Percentiles rank a stretch among this genome's conserved stretches.
phyloP scores from a whole-genome alignment of 2,797 vertebrate species.

The Spondyliosoma cantharus region DNA sequence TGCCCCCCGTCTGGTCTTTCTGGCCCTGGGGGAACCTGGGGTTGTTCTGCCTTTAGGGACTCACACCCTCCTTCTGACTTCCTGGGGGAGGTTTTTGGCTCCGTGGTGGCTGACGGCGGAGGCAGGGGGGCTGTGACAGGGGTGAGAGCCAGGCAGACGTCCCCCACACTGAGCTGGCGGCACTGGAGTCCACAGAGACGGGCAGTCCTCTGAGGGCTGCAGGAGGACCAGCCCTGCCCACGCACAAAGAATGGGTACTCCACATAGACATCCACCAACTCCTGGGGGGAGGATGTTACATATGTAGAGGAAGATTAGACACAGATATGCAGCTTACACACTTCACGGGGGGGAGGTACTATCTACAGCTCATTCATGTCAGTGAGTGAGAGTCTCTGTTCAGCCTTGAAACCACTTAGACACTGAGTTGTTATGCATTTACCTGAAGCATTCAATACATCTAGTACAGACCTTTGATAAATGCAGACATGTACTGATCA shows the following conservation, averaged over 20 bases:
- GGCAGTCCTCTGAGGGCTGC: slow-evolving; percentile 80
- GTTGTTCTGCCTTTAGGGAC: slow-evolving; percentile 9
- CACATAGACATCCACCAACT: slow-evolving; percentile 83
- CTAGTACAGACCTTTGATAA: not conserved
- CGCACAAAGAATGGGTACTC: slow-evolving; percentile 85
- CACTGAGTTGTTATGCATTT: not conserved
- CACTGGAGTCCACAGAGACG: slow-evolving; percentile 82
- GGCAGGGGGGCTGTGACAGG: slow-evolving; percentile 59
- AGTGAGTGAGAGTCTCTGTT: not conserved
- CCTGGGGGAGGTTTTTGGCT: slow-evolving; percentile 21
- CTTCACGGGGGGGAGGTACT: slow-evolving; percentile 38
- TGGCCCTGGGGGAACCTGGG: slow-evolving; percentile 1
- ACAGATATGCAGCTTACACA: not conserved
- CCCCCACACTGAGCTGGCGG: slow-evolving; percentile 82
- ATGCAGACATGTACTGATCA: not conserved
- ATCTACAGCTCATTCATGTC: not conserved
- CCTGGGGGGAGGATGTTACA: slow-evolving; percentile 64
- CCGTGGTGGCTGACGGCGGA: not conserved
- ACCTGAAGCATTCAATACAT: not conserved
- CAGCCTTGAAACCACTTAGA: not conserved
- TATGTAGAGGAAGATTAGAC: not conserved
- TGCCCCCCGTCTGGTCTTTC: slow-evolving; percentile 20
- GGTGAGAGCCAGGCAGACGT: slow-evolving; percentile 84
- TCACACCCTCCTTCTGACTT: slow-evolving; percentile 29
- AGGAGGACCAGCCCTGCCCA: slow-evolving; percentile 84